Conservation (phyloP, 2,797 vertebrate genomes). For the Paguma larvata region DNA sequence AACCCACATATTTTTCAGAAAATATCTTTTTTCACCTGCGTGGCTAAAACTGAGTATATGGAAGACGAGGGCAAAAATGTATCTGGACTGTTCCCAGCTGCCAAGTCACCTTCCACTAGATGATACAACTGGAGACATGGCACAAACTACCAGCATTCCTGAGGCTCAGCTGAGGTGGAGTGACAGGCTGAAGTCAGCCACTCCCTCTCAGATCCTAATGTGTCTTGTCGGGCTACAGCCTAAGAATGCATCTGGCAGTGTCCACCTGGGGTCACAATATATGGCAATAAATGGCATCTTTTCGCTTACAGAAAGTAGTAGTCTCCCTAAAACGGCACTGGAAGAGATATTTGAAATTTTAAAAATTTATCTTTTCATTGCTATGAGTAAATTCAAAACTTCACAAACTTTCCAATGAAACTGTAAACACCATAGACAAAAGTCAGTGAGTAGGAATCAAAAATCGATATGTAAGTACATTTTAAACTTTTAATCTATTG, state of each 20-base stretch:
- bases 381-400: slow-evolving; percentile 32
- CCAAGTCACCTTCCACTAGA: neutral
- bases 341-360: neutral
- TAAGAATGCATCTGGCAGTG: neutral
- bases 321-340: neutral
- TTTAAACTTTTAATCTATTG: neutral
- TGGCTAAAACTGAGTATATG: neutral
- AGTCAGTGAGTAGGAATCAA: slow-evolving; percentile 22
- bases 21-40: neutral
- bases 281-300: neutral
- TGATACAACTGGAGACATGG: neutral
- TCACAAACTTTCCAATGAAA: neutral
- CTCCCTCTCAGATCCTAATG: too few species aligned
- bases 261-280: neutral
- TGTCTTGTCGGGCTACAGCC: fast-evolving
- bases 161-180: fast-evolving
- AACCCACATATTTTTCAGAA: slow-evolving; percentile 29
- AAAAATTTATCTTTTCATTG: neutral
- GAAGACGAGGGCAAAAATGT: neutral
- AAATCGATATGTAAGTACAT: neutral
- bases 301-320: neutral
- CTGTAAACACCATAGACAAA: neutral
- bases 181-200: fast-evolving
- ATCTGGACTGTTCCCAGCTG: neutral
- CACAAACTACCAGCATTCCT: too few species aligned